phyloP scores from a whole-genome alignment of 2,888 invertebrate species.

The Drosophila kanekoi region DNA sequence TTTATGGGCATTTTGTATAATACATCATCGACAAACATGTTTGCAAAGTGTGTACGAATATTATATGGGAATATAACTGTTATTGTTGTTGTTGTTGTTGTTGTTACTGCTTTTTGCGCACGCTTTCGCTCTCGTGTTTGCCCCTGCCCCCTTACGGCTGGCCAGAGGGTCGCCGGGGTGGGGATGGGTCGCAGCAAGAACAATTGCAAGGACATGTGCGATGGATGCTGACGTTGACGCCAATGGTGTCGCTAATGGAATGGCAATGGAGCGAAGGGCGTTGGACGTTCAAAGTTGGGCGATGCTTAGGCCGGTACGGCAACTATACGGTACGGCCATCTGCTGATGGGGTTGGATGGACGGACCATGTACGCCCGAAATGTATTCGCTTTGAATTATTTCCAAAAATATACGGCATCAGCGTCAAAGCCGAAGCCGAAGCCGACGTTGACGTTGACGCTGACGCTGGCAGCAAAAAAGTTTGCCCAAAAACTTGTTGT shows the following conservation, averaged over 20 bases:
- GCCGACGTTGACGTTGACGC: slow-evolving; percentile 34
- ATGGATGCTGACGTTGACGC: slow-evolving; percentile 82
- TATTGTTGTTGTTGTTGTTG: slow-evolving; percentile 41
- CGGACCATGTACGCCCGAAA: slow-evolving; percentile 47
- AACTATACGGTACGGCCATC: slow-evolving; percentile 20
- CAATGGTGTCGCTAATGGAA: slow-evolving; percentile 81
- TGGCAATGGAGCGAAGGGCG: slow-evolving; percentile 60
- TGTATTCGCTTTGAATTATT: slow-evolving; percentile 80
- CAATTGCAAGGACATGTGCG: slow-evolving; percentile 84
- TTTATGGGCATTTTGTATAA: slow-evolving; percentile 83
- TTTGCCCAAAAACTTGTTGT: slow-evolving; percentile 61
- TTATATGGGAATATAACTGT: slow-evolving; percentile 83
- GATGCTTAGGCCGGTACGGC: slow-evolving; percentile 29
- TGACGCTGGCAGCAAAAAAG: slow-evolving; percentile 69
- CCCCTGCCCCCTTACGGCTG: slow-evolving; percentile 1
- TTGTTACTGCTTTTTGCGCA: slow-evolving; percentile 70
- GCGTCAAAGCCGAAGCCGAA: slow-evolving; percentile 40
- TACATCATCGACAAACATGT: slow-evolving; percentile 84
- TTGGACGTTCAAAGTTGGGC: slow-evolving; percentile 31
- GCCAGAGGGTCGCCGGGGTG: slow-evolving; percentile 11
- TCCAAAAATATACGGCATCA: slow-evolving; percentile 67
- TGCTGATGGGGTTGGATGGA: slow-evolving; percentile 74
- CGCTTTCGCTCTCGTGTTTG: slow-evolving; percentile 66
- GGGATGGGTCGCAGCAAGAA: slow-evolving; percentile 59
- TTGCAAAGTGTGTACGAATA: slow-evolving; percentile 83